Evolutionary conservation across 2,113 vertebrate genomes (phyloP).

Genomic region (Sciurus niger): DNA sequence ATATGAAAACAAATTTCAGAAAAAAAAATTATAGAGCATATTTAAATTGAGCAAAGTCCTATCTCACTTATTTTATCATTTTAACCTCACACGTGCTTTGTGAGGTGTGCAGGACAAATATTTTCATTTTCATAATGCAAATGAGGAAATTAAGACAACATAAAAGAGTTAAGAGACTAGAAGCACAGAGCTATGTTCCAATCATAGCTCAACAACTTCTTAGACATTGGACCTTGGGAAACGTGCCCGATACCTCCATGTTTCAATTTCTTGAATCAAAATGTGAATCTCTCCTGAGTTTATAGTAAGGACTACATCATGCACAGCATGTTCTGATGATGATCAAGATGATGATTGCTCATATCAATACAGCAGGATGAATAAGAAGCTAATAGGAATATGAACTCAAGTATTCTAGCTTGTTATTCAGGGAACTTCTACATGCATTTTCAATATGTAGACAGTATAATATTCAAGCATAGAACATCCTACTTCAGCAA

Average conservation of each 20-base stretch:
- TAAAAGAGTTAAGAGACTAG: neutral
- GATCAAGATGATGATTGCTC: neutral
- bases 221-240: neutral
- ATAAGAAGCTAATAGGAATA: slow-evolving; percentile 1
- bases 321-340: neutral
- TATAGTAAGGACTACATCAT: neutral
- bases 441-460: neutral
- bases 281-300: neutral
- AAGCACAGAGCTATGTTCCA: neutral
- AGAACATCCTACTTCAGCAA: neutral
- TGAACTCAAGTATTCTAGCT: neutral
- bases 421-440: neutral
- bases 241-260: too few species aligned
- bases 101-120: neutral
- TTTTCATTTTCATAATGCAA: neutral
- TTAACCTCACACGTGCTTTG: slow-evolving; percentile 35
- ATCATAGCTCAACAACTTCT: neutral
- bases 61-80: slow-evolving; percentile 9
- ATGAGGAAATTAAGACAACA: neutral
- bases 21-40: slow-evolving; percentile 2
- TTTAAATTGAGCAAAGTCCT: slow-evolving; percentile 47
- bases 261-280: slow-evolving; percentile 5
- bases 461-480: neutral
- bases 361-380: neutral
- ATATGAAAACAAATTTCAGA: neutral